These are phyloP conservation scores for Rhinoderma darwinii DNA, from an alignment of 2,113 vertebrate genomes.

Conservation along the genomic window DNA sequence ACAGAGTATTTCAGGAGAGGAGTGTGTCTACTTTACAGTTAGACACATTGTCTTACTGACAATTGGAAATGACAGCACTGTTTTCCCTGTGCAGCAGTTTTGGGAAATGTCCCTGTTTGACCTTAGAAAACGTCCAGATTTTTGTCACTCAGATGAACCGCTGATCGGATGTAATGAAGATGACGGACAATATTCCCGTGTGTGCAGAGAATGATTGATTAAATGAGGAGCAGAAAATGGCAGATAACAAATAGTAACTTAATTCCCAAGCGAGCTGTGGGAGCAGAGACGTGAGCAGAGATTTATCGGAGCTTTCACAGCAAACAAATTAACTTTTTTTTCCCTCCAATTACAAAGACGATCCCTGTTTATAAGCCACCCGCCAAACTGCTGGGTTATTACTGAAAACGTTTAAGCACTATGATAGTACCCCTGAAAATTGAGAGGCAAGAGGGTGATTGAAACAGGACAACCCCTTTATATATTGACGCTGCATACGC, in stretches of 20 bases:
- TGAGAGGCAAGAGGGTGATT: too few relatives aligned
- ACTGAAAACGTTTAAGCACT: too few relatives aligned
- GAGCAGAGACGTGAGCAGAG: background rate
- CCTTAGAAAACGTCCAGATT: background rate
- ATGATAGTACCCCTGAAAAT: too few relatives aligned
- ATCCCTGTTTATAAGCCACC: background rate
- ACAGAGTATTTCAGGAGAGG: too few relatives aligned
- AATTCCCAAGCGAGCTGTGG: background rate
- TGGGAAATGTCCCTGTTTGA: background rate
- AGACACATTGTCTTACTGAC: background rate
- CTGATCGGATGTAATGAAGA: background rate
- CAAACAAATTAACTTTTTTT: background rate
- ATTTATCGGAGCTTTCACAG: background rate
- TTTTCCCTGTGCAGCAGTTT: background rate
- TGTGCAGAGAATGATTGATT: background rate
- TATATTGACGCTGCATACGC: too few relatives aligned
- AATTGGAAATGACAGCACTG: background rate
- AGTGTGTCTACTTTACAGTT: too few relatives aligned
- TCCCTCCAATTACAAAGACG: background rate
- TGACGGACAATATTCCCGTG: background rate
- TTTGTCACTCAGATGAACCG: background rate
- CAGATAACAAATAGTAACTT: slow-evolving; percentile 13
- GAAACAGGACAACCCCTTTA: too few relatives aligned
- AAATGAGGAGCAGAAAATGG: slow-evolving; percentile 1
- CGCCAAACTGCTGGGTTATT: too few relatives aligned